phyloP scores from a whole-genome alignment of 2,888 invertebrate genomes.

The Labia minor region DNA sequence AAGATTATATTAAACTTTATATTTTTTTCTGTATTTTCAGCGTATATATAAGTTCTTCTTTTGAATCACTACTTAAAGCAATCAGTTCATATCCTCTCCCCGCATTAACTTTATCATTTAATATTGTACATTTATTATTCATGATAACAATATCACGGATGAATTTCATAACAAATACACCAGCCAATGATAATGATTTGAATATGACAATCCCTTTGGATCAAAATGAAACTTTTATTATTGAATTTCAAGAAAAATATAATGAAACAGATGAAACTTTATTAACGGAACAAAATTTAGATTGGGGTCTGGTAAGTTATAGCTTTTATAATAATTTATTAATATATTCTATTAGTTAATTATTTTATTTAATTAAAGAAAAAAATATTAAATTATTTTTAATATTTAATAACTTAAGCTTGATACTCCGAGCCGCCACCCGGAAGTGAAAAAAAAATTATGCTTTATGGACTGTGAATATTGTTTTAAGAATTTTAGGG shows the following conservation, averaged over 20 bases:
- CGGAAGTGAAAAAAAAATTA: no score
- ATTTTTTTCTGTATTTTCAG: slow-evolving; percentile 16
- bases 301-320: slow-evolving; percentile 36
- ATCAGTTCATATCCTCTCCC: slow-evolving; percentile 32
- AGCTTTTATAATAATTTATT: no score
- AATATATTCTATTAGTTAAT: no score
- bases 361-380: background rate
- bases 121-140: slow-evolving; percentile 33
- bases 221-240: background rate
- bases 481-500: no score
- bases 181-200: background rate
- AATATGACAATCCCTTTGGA: background rate
- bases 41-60: slow-evolving; percentile 22
- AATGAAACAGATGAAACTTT: no score
- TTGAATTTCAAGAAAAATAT: slow-evolving; percentile 17
- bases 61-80: slow-evolving; percentile 18
- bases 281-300: slow-evolving; percentile 25
- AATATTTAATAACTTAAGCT: no score
- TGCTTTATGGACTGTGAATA: no score
- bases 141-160: slow-evolving; percentile 28
- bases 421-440: no score
- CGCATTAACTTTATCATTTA: slow-evolving; percentile 35
- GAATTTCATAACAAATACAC: background rate
- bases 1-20: no score
- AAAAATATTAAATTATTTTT: background rate